A percentile compares a stretch with the other conserved stretches of the same genome.
Evolutionary conservation across 2,888 invertebrate species (phyloP).

Genomic region (Notocelia uddmanniana): DNA sequence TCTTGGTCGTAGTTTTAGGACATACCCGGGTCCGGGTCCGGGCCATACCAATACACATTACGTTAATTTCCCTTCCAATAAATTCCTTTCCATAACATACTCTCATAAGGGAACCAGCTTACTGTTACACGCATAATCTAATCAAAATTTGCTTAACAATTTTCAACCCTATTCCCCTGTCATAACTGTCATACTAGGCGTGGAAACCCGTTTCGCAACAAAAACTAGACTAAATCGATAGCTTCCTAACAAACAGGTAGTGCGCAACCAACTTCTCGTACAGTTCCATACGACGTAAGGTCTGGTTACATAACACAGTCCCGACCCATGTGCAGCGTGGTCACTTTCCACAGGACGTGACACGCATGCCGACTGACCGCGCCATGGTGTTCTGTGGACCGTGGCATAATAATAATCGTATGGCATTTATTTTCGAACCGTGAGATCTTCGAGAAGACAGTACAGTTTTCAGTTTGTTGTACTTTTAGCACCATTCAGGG

Average conservation of each 20-base stretch:
- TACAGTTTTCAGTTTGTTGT: too few species aligned
- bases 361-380: constrained; percentile 51
- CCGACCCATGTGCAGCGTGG: constrained; percentile 45
- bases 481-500: too few species aligned
- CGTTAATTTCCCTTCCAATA: constrained; percentile 22
- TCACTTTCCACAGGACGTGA: constrained; percentile 61
- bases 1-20: too few species aligned
- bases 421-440: too few species aligned
- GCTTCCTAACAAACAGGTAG: constrained; percentile 24
- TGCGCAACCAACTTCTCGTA: constrained; percentile 15
- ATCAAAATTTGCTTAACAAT: background rate
- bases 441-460: too few species aligned
- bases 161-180: background rate
- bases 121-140: constrained; percentile 31
- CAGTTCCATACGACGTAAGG: background rate
- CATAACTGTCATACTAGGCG: background rate
- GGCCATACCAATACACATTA: background rate
- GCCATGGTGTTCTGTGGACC: constrained; percentile 42
- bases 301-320: constrained; percentile 41
- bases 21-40: too few species aligned
- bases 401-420: constrained; percentile 12
- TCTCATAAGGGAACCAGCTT: constrained; percentile 19
- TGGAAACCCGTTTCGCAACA: constrained; percentile 9
- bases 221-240: constrained; percentile 26
- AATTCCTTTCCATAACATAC: constrained; percentile 19